A percentile compares a stretch with the other conserved stretches of the same genome.
Evolutionary conservation across 2,888 invertebrate species (phyloP).

Genomic region (Zaprionus lineosus): DNA sequence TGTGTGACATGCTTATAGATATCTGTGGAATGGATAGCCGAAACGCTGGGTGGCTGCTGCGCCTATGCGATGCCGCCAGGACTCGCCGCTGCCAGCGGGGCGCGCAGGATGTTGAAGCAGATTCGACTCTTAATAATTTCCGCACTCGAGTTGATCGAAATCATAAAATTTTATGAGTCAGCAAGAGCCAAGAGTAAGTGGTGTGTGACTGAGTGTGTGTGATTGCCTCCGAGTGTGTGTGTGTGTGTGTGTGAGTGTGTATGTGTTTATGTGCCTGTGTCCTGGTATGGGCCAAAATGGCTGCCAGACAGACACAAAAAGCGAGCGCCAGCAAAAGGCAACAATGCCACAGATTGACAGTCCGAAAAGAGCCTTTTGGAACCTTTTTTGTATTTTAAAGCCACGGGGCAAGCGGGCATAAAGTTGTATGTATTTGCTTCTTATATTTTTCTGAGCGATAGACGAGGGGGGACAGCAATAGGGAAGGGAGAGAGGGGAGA

Average conservation of each 20-base stretch:
- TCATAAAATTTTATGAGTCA: conserved; percentile 79
- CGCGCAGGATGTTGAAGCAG: conserved; percentile 70
- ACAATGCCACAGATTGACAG: conserved; percentile 49
- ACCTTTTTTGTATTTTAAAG: conserved; percentile 56
- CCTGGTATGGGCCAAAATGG: no score
- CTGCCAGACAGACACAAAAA: conserved; percentile 49
- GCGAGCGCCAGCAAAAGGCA: conserved; percentile 45
- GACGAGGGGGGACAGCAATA: conserved; percentile 39
- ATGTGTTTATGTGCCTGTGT: conserved; percentile 19
- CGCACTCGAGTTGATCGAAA: conserved; percentile 80
- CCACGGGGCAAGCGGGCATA: conserved; percentile 60
- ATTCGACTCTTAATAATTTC: conserved; percentile 79
- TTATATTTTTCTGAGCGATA: conserved; percentile 28
- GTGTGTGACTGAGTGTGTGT: no score
- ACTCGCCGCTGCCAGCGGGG: conserved; percentile 5
- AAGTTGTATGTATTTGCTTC: conserved; percentile 33
- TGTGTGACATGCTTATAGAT: conserved; percentile 1
- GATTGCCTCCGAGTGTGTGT: conserved; percentile 15
- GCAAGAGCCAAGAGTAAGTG: conserved; percentile 59
- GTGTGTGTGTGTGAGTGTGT: conserved; percentile 11
- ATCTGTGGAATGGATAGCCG: no score
- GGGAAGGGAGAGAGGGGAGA: background rate
- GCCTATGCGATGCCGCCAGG: conserved; percentile 17
- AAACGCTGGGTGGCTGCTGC: no score
- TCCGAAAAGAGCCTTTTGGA: conserved; percentile 8